Conservation (phyloP, 2,113 vertebrate genomes). For the Scolopax mira region DNA sequence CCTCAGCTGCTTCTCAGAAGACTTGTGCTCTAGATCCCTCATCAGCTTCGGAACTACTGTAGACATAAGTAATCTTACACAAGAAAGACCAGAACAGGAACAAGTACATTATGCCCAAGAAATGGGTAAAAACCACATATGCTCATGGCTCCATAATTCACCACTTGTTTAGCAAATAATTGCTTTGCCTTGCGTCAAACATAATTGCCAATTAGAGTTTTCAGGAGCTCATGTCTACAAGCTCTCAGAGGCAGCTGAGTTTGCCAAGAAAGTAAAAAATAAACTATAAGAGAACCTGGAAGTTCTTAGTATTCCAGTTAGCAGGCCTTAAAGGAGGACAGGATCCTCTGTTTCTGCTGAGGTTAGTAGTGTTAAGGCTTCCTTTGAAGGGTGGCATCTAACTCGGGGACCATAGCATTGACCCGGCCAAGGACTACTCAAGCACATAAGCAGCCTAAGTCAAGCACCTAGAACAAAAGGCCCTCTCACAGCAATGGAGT, state of each 20-base stretch:
- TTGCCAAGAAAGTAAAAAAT: constrained; percentile 31
- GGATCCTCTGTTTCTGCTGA: background rate
- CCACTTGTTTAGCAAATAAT: background rate
- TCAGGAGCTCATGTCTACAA: background rate
- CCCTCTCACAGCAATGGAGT: background rate
- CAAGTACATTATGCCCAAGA: background rate
- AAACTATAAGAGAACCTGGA: background rate
- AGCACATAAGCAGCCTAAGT: background rate
- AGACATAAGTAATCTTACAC: background rate
- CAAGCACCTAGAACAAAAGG: background rate
- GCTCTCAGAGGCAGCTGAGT: background rate
- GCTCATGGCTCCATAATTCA: background rate
- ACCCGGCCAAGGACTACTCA: background rate
- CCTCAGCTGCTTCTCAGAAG: too few relatives aligned
- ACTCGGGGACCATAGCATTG: background rate
- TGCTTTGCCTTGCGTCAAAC: background rate
- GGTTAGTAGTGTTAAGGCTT: background rate
- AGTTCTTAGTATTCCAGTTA: background rate
- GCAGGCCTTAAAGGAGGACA: background rate
- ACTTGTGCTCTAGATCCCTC: too few relatives aligned
- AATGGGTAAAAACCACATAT: background rate
- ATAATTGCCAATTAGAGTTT: constrained; percentile 38
- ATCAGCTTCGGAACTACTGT: background rate
- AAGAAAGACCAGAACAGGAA: background rate
- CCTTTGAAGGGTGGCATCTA: background rate